A percentile compares a stretch with the other conserved stretches of the same genome.
These are phyloP conservation scores for Macrophya annulata DNA, from an alignment of 2,888 invertebrate genomes.

Conservation along the genomic window DNA sequence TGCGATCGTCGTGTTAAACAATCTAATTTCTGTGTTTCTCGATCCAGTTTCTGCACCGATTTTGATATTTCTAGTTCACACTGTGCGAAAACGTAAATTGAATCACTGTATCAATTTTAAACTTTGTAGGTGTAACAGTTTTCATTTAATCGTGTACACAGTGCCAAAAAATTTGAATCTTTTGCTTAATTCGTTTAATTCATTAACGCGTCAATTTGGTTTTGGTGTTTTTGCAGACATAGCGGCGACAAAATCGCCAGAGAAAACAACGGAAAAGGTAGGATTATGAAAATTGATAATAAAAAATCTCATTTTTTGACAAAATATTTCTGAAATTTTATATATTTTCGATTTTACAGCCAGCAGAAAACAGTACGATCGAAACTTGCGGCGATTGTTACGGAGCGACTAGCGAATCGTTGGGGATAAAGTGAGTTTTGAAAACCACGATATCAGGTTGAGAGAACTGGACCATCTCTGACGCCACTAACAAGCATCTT, in stretches of 20 bases:
- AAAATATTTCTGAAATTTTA: neutral
- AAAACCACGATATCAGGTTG: no score
- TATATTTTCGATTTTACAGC: slow-evolving; percentile 43
- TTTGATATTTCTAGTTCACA: no score
- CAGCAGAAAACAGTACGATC: slow-evolving; percentile 80
- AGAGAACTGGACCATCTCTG: neutral
- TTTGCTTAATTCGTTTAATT: neutral
- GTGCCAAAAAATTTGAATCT: no score
- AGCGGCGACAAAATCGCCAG: slow-evolving; percentile 67
- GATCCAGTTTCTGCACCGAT: no score
- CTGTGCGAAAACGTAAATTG: no score
- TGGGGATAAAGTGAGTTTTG: slow-evolving; percentile 72
- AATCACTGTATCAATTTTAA: no score
- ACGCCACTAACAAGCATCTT: neutral
- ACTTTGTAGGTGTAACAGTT: no score
- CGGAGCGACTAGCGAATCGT: slow-evolving; percentile 86
- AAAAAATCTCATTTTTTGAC: neutral
- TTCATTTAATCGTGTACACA: no score
- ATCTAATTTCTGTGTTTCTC: no score
- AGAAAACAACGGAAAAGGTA: slow-evolving; percentile 67
- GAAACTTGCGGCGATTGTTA: slow-evolving; percentile 96
- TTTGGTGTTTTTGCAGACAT: slow-evolving; percentile 65
- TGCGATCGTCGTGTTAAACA: no score
- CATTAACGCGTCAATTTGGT: neutral
- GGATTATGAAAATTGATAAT: slow-evolving; percentile 54